phyloP scores from a whole-genome alignment of 2,888 invertebrate genomes.

The Lissonota sp. region DNA sequence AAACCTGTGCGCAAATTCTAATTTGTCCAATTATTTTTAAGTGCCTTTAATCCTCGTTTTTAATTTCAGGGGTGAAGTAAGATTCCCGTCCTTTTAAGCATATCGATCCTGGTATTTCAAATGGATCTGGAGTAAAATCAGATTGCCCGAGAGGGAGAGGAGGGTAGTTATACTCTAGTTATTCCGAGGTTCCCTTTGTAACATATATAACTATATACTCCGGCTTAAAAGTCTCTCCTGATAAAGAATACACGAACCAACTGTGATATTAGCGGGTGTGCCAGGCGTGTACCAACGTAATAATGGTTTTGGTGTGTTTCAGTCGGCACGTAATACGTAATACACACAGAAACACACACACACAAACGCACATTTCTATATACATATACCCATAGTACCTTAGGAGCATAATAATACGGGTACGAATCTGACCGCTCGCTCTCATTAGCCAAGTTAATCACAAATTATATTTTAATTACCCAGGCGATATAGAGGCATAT shows the following conservation, averaged over 20 bases:
- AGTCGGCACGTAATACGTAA: slow-evolving; percentile 73
- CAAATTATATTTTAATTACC: slow-evolving; percentile 79
- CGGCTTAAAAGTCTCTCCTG: slow-evolving; percentile 8
- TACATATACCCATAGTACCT: not conserved
- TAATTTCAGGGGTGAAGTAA: no score
- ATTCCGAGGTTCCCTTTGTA: slow-evolving; percentile 3
- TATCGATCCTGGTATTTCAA: slow-evolving; percentile 1
- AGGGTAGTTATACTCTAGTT: slow-evolving; percentile 2
- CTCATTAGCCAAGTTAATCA: slow-evolving; percentile 77
- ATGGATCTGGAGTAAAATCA: slow-evolving; percentile 28
- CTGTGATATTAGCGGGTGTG: slow-evolving; percentile 42
- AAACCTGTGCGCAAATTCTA: no score
- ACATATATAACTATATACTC: slow-evolving; percentile 5
- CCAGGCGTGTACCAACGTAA: slow-evolving; percentile 69
- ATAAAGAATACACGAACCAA: slow-evolving; percentile 47
- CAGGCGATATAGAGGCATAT: slow-evolving; percentile 68
- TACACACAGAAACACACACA: slow-evolving; percentile 51
- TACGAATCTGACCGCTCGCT: slow-evolving; percentile 74
- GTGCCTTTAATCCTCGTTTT: no score
- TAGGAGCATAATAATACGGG: slow-evolving; percentile 55
- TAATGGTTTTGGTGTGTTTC: slow-evolving; percentile 36
- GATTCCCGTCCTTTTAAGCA: not conserved
- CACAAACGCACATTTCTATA: not conserved
- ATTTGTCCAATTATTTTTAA: no score
- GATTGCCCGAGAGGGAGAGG: not conserved